A percentile compares a stretch with the other conserved stretches of the same genome.
These are phyloP conservation scores for Echinops telfairi DNA, from an alignment of 2,113 vertebrate genomes.

Conservation along the genomic window DNA sequence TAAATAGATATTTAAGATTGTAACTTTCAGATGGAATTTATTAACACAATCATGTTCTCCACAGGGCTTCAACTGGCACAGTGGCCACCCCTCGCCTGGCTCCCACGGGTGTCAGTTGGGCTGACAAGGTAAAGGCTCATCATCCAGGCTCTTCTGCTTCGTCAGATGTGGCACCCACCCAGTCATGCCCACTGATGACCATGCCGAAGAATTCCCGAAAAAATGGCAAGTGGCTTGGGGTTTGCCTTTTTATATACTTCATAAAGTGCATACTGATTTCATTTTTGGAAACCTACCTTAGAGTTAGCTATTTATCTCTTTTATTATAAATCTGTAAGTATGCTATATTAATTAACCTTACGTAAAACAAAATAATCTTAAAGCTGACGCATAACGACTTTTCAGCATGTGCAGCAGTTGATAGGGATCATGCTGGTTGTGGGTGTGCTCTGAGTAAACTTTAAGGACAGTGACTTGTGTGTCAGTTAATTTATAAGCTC, in stretches of 20 bases:
- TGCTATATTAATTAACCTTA: not conserved
- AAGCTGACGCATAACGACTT: not conserved
- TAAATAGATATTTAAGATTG: not conserved
- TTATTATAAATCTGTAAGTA: too few relatives aligned
- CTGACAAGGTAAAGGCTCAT: conserved; percentile 96
- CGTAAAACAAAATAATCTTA: conserved; percentile 33
- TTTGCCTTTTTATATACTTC: not conserved
- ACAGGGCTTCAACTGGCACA: conserved; percentile 90
- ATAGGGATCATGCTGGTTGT: not conserved
- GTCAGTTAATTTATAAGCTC: not conserved
- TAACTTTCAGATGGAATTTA: not conserved
- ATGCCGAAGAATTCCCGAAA: conserved; percentile 87
- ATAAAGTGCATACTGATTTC: not conserved
- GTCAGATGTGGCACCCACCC: conserved; percentile 74
- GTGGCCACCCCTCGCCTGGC: conserved; percentile 91
- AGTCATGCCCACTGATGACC: conserved; percentile 74
- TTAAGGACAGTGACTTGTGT: conserved; percentile 1
- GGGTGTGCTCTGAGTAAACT: not conserved
- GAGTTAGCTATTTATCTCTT: not conserved
- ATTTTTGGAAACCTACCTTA: not conserved
- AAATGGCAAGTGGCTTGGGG: conserved; percentile 86
- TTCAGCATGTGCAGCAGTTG: not conserved
- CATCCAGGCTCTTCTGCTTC: conserved; percentile 86
- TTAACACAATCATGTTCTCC: not conserved
- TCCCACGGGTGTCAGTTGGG: conserved; percentile 95